Evolutionary conservation across 1,140 invertebrate genomes (phyloP), one percentile per base, ranked within the genome.

Genomic region (Solenopsis fugax): DNA sequence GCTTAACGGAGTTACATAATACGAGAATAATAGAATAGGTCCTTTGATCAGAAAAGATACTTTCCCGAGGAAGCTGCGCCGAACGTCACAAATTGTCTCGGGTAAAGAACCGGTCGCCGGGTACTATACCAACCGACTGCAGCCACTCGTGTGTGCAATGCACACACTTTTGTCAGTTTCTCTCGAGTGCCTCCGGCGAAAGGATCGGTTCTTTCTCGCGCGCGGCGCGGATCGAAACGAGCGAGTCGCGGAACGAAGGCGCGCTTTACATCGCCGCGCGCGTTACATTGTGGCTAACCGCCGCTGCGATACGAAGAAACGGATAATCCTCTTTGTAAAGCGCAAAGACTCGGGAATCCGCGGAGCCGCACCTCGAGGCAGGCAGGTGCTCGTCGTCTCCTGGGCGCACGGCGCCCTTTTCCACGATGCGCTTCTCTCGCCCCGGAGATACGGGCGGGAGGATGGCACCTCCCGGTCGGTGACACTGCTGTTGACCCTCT

Each of bases 401-500:
- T 29, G 37, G 37, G 56, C 75, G 13, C 58, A 9, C 29, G 13
- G 16, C 78, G 48, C 64, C 72, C 41, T 86, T 29, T 69, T 82
- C 76, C 56, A 34, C 81, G 71, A 54, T 60, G 56, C 34, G 50
- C n/a, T 86, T 62, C 34, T 62, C 34, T 41, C 41, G 21, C 54
- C 54, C 54, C 56, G 24, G 24, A 67, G 86, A 86, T 52, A 82
- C 85, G 60, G 34, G 12, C 41, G 5, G 6, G 21, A 69, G 69
- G 76, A 87, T 54, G 73, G 29, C 9, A 62, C 81, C 12, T 60
- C 76, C 37, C 81, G 58, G 72, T 86, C 86, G 64, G 87, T 88
- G 89, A 88, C 90, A 90, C 81, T 76, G 85, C 81, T 80, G 85
- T 91, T 91, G 89, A 91, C 90, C 89, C 89, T 89, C 62, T 65